phyloP scores from a whole-genome alignment of 2,888 invertebrate species.

The Agriopis leucophaearia region DNA sequence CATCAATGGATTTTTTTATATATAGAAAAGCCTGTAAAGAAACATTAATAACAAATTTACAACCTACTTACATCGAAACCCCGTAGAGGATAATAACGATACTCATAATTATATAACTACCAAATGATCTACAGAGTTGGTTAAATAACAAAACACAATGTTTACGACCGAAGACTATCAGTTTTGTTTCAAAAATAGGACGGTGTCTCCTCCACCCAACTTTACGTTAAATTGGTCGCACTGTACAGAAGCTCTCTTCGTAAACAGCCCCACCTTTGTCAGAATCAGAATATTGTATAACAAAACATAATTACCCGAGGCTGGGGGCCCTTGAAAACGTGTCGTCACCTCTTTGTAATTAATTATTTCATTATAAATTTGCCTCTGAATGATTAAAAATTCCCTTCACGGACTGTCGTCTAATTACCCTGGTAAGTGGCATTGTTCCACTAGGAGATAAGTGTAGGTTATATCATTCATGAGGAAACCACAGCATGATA shows the following conservation, averaged over 20 bases:
- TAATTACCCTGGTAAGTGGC: slow-evolving; percentile 51
- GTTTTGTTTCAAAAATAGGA: background rate
- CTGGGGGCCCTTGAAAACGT: slow-evolving; percentile 43
- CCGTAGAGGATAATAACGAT: background rate
- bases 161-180: background rate
- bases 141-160: background rate
- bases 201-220: background rate
- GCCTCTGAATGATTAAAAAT: slow-evolving; percentile 62
- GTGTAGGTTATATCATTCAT: background rate
- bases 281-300: slow-evolving; percentile 46
- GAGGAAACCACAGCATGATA: no score
- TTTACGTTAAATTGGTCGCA: background rate
- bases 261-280: slow-evolving; percentile 34
- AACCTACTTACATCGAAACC: background rate
- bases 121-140: slow-evolving; percentile 11
- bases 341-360: slow-evolving; percentile 62
- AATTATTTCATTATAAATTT: slow-evolving; percentile 65
- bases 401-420: slow-evolving; percentile 52
- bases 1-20: no score
- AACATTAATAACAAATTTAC: background rate
- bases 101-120: background rate
- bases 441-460: slow-evolving; percentile 34
- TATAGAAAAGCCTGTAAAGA: background rate
- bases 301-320: slow-evolving; percentile 52
- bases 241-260: slow-evolving; percentile 4